Percentiles rank a stretch among this genome's conserved stretches.
These are phyloP conservation scores for Callopanchax toddi DNA, from an alignment of 2,113 vertebrate species.

Conservation along the genomic window DNA sequence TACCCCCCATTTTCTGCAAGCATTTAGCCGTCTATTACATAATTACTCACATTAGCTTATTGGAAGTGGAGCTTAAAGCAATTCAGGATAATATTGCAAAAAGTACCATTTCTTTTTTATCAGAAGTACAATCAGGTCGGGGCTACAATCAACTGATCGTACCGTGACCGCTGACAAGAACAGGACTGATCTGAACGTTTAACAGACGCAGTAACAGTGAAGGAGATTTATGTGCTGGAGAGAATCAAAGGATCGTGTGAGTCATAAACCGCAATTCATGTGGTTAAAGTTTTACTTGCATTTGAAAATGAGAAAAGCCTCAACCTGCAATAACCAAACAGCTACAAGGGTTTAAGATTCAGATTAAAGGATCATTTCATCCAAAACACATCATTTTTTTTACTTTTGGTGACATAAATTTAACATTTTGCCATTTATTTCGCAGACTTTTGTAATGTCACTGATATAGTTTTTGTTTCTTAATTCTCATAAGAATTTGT, in stretches of 20 bases:
- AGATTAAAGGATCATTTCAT: too few species aligned
- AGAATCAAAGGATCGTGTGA: background rate
- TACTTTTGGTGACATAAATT: background rate
- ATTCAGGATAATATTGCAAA: slow-evolving; percentile 11
- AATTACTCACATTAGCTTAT: slow-evolving; percentile 40
- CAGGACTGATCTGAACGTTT: background rate
- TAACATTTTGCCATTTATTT: background rate
- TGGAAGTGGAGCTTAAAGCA: slow-evolving; percentile 29
- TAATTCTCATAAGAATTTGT: too few species aligned
- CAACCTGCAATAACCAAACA: background rate
- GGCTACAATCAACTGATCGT: slow-evolving; percentile 6
- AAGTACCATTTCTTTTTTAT: slow-evolving; percentile 4
- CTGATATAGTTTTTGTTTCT: too few species aligned
- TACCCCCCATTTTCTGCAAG: slow-evolving; percentile 40
- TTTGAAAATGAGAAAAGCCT: background rate
- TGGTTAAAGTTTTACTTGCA: background rate
- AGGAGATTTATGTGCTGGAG: background rate
- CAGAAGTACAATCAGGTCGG: slow-evolving; percentile 7
- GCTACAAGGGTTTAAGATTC: background rate
- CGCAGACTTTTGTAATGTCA: too few species aligned
- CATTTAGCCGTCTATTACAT: slow-evolving; percentile 27
- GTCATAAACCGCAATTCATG: background rate
- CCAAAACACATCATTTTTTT: background rate
- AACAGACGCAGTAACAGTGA: background rate
- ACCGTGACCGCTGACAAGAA: slow-evolving; percentile 1